Evolutionary conservation across 2,888 invertebrate species (phyloP).

Genomic region (Cryptophagus acutangulus): DNA sequence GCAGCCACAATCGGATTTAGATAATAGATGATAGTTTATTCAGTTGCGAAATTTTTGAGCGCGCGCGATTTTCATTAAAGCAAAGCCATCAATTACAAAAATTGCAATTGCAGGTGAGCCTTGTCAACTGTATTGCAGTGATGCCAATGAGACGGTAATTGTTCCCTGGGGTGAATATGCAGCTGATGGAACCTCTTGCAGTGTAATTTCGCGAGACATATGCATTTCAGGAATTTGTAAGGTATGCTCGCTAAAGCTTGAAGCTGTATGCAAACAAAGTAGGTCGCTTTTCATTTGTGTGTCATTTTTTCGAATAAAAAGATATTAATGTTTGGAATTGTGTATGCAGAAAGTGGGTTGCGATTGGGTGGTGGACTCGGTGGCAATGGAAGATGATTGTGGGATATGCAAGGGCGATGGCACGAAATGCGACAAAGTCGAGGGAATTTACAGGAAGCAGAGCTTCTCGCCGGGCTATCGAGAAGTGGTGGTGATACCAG

Average conservation of each 20-base stretch:
- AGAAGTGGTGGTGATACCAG: conserved; percentile 68
- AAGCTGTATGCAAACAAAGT: not conserved
- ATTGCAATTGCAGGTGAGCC: conserved; percentile 56
- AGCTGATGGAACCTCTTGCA: conserved; percentile 81
- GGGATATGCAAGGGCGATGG: conserved; percentile 84
- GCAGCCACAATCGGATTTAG: too few species aligned
- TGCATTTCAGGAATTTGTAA: conserved; percentile 74
- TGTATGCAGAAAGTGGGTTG: conserved; percentile 76
- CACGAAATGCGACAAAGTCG: conserved; percentile 69
- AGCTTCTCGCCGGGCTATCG: conserved; percentile 52
- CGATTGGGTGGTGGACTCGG: conserved; percentile 82
- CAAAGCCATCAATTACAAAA: too few species aligned
- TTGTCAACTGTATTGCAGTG: conserved; percentile 78
- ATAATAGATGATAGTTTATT: too few species aligned
- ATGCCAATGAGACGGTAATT: conserved; percentile 67
- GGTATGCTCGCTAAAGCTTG: conserved; percentile 44
- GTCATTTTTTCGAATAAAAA: not conserved
- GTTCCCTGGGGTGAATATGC: conserved; percentile 71
- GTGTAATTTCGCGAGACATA: conserved; percentile 74
- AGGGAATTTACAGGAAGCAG: conserved; percentile 53
- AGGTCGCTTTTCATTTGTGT: not conserved
- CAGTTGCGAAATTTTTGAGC: too few species aligned
- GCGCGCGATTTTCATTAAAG: too few species aligned
- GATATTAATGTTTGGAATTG: too few species aligned
- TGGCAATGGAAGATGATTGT: conserved; percentile 74